phyloP scores from a whole-genome alignment of 2,797 vertebrate genomes.

The Lithobates pipiens region DNA sequence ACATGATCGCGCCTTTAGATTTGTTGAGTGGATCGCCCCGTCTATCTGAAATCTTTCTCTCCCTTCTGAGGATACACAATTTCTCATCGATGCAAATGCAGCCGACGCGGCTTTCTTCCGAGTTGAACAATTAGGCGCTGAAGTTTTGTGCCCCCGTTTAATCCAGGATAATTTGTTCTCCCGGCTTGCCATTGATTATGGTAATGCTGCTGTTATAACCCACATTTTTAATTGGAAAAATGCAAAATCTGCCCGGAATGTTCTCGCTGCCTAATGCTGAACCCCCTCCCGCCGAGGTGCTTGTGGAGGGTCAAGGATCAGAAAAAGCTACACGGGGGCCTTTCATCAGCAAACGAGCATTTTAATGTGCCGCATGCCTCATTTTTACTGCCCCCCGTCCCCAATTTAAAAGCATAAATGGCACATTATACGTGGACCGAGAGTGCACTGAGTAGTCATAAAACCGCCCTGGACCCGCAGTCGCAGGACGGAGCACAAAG shows the following conservation, averaged over 20 bases:
- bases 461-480: slow-evolving; percentile 5
- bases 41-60: too few relatives aligned
- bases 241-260: slow-evolving; percentile 60
- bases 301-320: slow-evolving; percentile 70
- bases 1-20: too few relatives aligned
- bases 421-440: slow-evolving; percentile 66
- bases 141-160: background rate
- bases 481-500: background rate
- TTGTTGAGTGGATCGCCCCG: too few relatives aligned
- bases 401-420: slow-evolving; percentile 69
- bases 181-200: slow-evolving; percentile 43
- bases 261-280: slow-evolving; percentile 68
- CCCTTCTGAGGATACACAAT: too few relatives aligned
- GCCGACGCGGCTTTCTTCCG: too few relatives aligned
- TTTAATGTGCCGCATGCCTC: slow-evolving; percentile 72
- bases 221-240: slow-evolving; percentile 53
- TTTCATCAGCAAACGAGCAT: slow-evolving; percentile 69
- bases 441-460: slow-evolving; percentile 59
- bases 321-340: slow-evolving; percentile 68
- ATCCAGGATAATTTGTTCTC: slow-evolving; percentile 14
- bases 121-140: background rate
- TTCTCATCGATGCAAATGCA: too few relatives aligned
- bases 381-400: slow-evolving; percentile 72
- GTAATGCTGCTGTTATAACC: slow-evolving; percentile 43
- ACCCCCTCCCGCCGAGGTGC: slow-evolving; percentile 68